phyloP scores from a whole-genome alignment of 2,113 vertebrate genomes.

The Athene cunicularia region DNA sequence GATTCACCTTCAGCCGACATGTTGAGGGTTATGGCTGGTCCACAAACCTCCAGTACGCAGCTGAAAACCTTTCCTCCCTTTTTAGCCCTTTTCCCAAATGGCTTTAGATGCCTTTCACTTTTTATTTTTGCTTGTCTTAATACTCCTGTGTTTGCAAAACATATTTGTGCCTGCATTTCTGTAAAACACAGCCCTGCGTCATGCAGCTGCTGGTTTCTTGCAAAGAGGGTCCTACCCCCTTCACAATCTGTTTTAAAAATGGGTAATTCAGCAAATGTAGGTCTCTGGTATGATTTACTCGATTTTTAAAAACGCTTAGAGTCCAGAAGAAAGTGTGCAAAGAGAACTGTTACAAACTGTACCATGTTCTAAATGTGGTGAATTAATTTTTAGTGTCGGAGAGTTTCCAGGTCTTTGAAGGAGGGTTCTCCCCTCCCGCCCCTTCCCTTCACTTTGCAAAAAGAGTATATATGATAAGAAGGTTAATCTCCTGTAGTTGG shows the following conservation, averaged over 20 bases:
- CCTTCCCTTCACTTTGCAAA: not conserved
- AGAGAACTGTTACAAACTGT: not conserved
- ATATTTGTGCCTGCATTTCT: not conserved
- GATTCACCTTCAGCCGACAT: not conserved
- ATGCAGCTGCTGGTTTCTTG: not conserved
- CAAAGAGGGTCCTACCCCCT: not conserved
- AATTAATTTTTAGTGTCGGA: not conserved
- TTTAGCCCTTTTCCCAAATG: not conserved
- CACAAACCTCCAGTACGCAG: no score
- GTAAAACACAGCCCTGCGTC: not conserved
- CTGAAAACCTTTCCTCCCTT: not conserved
- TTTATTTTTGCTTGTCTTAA: not conserved
- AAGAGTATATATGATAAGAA: not conserved
- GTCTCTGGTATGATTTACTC: not conserved
- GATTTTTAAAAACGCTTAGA: not conserved
- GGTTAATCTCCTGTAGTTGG: not conserved
- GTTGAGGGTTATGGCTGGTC: accelerated
- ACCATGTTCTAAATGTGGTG: not conserved
- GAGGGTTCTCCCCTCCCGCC: not conserved
- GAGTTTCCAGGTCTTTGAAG: not conserved
- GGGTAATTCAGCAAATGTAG: not conserved
- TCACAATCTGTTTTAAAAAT: not conserved
- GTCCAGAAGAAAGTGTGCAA: not conserved
- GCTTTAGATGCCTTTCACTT: not conserved
- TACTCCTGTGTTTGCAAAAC: no score